phyloP scores from a whole-genome alignment of 1,140 invertebrate genomes.

The Lethrus apterus region DNA sequence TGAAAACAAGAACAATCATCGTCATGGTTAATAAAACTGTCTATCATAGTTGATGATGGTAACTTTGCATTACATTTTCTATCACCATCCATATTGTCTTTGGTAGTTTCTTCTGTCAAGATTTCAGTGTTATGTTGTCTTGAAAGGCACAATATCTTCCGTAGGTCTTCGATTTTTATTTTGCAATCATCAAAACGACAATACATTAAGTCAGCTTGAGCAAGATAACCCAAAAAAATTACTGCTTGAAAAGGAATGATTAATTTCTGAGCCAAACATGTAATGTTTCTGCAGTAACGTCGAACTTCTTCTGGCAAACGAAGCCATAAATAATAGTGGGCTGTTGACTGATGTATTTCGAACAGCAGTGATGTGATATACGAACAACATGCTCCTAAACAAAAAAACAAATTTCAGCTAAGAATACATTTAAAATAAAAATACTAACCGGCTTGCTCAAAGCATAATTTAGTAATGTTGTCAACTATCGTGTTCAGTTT shows the following conservation, averaged over 20 bases:
- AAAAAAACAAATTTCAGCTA: slow-evolving; percentile 3
- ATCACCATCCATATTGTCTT: not conserved
- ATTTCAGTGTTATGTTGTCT: not conserved
- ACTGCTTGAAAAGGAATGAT: slow-evolving; percentile 10
- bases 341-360: slow-evolving; percentile 4
- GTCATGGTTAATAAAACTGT: slow-evolving; percentile 2
- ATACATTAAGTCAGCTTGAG: slow-evolving; percentile 13
- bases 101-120: not conserved
- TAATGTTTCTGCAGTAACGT: slow-evolving; percentile 11
- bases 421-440: not conserved
- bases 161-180: slow-evolving; percentile 10
- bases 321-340: slow-evolving; percentile 5
- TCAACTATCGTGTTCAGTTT: slow-evolving; percentile 3
- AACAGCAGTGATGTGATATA: slow-evolving; percentile 1
- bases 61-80: not conserved
- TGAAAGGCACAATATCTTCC: slow-evolving; percentile 2
- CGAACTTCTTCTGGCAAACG: slow-evolving; percentile 13
- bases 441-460: slow-evolving; percentile 4
- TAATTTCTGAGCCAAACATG: slow-evolving; percentile 11
- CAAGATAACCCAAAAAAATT: slow-evolving; percentile 2
- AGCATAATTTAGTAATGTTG: not conserved
- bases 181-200: slow-evolving; percentile 4
- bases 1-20: slow-evolving; percentile 7
- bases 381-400: slow-evolving; percentile 1
- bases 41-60: slow-evolving; percentile 5